Evolutionary conservation across 1,140 invertebrate genomes (phyloP), one percentile per base, ranked within the genome.

Genomic region (Megalopta genalis): DNA sequence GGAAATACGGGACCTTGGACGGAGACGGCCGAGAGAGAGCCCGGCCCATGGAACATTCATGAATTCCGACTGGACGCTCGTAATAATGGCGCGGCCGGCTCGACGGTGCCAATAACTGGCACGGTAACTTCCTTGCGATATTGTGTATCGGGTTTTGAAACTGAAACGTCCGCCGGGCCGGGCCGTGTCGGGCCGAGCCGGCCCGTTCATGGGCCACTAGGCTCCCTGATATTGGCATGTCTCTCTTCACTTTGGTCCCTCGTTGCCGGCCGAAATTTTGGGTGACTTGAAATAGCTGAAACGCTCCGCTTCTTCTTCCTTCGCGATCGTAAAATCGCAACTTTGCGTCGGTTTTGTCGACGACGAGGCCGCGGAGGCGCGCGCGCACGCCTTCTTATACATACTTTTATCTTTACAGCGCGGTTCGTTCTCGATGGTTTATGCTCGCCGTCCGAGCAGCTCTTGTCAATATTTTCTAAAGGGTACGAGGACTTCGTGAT

Each of bases 61-160:
- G 76, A 78, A 65, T 78, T 54, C 60, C 54, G 16, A 62, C 10
- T n/a, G 77, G 21, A 46, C 49, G 76, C 42, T 37, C 4, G 69
- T 78, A 76, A 79, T 59, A 74, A 66, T 59, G 74, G 25, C 32
- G 49, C 49, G 32, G 32, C 1, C 18, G 62, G 54, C 68, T 23
- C n/a, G 59, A 6, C 71, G 62, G 68, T 85, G 83, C 84, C 83
- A 81, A 85, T 85, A 85, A 84, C 78, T 62, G 73, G 46, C 59
- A 68, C 46, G 65, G 54, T 66, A 85, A 85, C 83, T 85, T 84
- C 37, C 77, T 80, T 59, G 83, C 46, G 77, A 84, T 80, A 74
- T 85, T 84, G 74, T 70, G 63, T 85, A 86, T 86, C 71, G 83
- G 77, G 27, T 78, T 81, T 77, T 68, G 69, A 82, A 79, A 86